These are phyloP conservation scores for Pseudochromis fuscus DNA, from an alignment of 2,797 vertebrate species.

Conservation along the genomic window DNA sequence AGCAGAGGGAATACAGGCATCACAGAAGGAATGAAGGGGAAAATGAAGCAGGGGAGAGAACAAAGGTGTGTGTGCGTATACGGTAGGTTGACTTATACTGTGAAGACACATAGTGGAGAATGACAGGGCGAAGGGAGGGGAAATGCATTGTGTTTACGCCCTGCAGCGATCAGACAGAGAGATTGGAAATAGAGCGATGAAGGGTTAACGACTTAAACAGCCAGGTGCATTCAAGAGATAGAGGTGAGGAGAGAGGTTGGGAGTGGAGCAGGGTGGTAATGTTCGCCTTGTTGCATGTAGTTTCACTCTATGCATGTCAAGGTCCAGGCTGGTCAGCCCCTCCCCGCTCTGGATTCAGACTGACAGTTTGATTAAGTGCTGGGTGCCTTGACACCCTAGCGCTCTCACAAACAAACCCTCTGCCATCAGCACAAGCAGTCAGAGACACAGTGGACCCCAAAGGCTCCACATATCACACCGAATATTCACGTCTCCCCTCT, in stretches of 20 bases:
- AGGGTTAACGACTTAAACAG: conserved; percentile 23
- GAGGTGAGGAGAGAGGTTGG: conserved; percentile 5
- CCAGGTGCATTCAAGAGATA: conserved; percentile 20
- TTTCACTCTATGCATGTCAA: conserved; percentile 42
- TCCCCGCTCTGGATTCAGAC: conserved; percentile 15
- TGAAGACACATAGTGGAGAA: conserved; percentile 32
- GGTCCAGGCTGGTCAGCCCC: conserved; percentile 26
- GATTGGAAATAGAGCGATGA: conserved; percentile 23
- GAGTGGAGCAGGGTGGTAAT: neutral
- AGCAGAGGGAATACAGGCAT: conserved; percentile 54
- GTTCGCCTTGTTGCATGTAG: conserved; percentile 17
- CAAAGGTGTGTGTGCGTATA: conserved; percentile 33
- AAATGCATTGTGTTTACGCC: conserved; percentile 24
- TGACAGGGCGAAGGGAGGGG: conserved; percentile 4
- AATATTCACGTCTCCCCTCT: neutral
- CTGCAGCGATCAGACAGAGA: conserved; percentile 12
- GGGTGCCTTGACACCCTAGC: conserved; percentile 40
- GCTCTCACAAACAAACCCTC: conserved; percentile 44
- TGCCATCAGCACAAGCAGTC: conserved; percentile 22
- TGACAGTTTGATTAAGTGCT: conserved; percentile 73
- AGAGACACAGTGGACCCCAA: conserved; percentile 9
- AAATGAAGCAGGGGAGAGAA: conserved; percentile 17
- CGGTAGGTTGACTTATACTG: conserved; percentile 29
- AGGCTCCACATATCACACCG: neutral
- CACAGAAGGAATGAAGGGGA: conserved; percentile 29